Base-by-base conservation (phyloP, 2,113 vertebrate species). In the Cyanoramphus novaezelandiae region DNA sequence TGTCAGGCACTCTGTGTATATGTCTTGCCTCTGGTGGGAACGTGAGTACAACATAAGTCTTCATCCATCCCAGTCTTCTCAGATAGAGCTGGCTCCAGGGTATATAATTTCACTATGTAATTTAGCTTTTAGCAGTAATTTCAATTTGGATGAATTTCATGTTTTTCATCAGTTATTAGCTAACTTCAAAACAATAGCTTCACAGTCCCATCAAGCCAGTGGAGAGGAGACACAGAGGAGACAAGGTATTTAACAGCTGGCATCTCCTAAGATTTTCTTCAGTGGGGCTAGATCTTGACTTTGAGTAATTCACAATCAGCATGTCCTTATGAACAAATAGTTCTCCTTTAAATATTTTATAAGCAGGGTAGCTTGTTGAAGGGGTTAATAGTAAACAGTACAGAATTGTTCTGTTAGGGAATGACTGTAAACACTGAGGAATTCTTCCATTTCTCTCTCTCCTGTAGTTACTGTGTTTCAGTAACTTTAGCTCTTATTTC, bases 401-500 rank as follows among this genome's bases (percentile, higher is more conserved):
- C 25, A 70, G 27, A 77, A 67, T 39, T 77, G 8, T 86, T 92
- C 53, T 41, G 27, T 43, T 57, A 37, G n/a, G 43, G 31, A 76
- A 71, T 85, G 12, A 72, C 21, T 80, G 65, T 74, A 62, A 93
- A 78, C 37, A 84, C 10, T 46, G 35, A 47, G 35, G 78, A 78
- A 50, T 94, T 93, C 75, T 87, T 97, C 69, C 20, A 28, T 88
- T 87, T 75, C 39, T 68, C 87, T 86, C 33, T 16, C 50, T 92
- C 31, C 60, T 92, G 17, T 64, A 94, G 71, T 93, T 86, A 64
- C 55, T 71, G 17, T 31, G 79, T 70, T 86, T 96, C 95, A 76
- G 46, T 91, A 93, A 93, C 67, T 94, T 94, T 82, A 95, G 89
- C 52, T 70, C 90, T 91, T 94, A 91, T 97, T 96, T 94, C 85